Evolutionary conservation across 1,140 invertebrate genomes (phyloP).

Genomic region (Drosophila bipectinata): DNA sequence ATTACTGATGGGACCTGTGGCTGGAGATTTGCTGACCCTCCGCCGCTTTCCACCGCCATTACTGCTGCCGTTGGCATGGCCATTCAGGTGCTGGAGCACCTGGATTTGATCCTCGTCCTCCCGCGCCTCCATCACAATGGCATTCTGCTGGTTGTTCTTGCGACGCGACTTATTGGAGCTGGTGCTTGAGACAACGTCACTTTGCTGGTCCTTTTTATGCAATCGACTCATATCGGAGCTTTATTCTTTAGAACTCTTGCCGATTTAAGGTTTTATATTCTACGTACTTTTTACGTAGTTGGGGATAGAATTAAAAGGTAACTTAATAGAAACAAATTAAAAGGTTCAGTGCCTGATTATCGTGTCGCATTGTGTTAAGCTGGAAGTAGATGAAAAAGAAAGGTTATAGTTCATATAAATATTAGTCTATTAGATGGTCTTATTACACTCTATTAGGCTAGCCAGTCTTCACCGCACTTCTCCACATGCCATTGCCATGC

Average conservation of each 20-base stretch:
- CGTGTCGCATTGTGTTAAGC: conserved; percentile 35
- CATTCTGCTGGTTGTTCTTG: conserved; percentile 16
- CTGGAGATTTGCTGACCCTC: conserved; percentile 29
- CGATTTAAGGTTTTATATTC: neutral
- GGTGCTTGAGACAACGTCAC: conserved; percentile 25
- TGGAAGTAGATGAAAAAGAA: conserved; percentile 4
- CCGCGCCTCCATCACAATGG: neutral
- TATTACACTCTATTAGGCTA: neutral
- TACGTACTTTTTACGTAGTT: conserved; percentile 22
- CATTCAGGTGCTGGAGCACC: conserved; percentile 36
- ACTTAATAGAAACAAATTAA: conserved; percentile 44
- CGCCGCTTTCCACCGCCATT: conserved; percentile 31
- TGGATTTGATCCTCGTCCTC: conserved; percentile 25
- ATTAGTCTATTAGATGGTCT: too few relatives aligned
- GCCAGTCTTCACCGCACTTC: conserved; percentile 10
- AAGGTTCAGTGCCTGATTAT: conserved; percentile 45
- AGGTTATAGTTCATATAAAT: neutral
- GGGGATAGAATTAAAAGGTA: neutral
- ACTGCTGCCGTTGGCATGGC: conserved; percentile 43
- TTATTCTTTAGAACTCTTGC: neutral
- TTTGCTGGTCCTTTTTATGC: conserved; percentile 34
- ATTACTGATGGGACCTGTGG: conserved; percentile 29
- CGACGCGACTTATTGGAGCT: conserved; percentile 36
- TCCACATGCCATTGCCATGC: conserved; percentile 22
- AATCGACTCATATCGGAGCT: conserved; percentile 50